phyloP scores from a whole-genome alignment of 92 coral and sea anemone species.

The Scolanthus callimorphus region DNA sequence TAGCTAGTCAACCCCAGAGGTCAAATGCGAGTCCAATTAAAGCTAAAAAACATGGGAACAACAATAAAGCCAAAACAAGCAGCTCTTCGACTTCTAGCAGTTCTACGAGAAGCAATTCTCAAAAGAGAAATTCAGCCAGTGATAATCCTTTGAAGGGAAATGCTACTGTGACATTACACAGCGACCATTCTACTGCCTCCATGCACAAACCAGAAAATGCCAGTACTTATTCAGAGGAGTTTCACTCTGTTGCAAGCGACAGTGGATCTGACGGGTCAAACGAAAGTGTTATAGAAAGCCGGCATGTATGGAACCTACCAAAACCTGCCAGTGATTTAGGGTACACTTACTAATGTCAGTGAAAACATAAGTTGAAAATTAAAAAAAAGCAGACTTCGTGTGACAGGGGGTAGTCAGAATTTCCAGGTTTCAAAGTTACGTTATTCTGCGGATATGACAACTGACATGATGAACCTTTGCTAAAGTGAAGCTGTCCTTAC shows the following conservation, averaged over 20 bases:
- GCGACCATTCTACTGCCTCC: not conserved
- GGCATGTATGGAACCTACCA: not conserved
- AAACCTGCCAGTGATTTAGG: not conserved
- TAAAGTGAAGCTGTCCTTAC: too few species aligned
- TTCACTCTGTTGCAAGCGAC: constrained; percentile 1
- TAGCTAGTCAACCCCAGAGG: constrained; percentile 6
- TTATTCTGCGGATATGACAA: too few species aligned
- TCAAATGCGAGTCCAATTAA: constrained; percentile 18
- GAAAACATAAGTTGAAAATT: too few species aligned
- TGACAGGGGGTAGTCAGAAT: too few species aligned
- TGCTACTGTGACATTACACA: not conserved
- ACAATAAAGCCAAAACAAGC: too few species aligned
- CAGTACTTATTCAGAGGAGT: not conserved
- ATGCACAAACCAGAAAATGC: too few species aligned
- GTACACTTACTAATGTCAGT: too few species aligned
- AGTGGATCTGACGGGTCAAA: not conserved
- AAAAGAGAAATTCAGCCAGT: not conserved
- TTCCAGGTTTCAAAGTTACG: too few species aligned
- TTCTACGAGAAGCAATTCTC: not conserved
- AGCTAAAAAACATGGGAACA: not conserved
- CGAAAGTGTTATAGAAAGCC: not conserved
- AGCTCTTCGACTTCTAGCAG: not conserved
- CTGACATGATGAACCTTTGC: too few species aligned
- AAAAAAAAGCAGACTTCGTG: too few species aligned
- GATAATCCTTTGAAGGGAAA: not conserved